phyloP scores from a whole-genome alignment of 2,888 invertebrate genomes.

The Erebia epiphron region DNA sequence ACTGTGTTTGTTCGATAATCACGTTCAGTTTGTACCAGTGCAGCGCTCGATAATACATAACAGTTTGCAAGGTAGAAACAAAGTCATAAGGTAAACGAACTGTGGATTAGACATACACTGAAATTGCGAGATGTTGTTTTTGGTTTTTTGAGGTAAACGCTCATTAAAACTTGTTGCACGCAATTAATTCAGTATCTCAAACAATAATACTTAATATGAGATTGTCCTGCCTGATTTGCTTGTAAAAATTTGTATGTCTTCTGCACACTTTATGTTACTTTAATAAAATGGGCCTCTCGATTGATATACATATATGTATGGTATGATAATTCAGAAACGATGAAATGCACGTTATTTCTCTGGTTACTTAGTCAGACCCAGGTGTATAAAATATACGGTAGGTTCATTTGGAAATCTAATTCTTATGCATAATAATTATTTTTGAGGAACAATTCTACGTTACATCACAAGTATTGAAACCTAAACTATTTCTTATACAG shows the following conservation, averaged over 20 bases:
- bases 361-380: constrained; percentile 40
- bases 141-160: neutral
- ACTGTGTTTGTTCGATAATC: constrained; percentile 36
- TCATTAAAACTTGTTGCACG: neutral
- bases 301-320: constrained; percentile 27
- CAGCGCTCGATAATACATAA: constrained; percentile 27
- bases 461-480: constrained; percentile 74
- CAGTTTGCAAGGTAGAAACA: constrained; percentile 27
- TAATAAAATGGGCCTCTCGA: constrained; percentile 32
- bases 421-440: constrained; percentile 24
- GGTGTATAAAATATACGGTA: constrained; percentile 36
- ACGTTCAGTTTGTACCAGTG: constrained; percentile 26
- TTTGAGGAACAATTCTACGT: constrained; percentile 51
- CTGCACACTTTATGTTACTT: constrained; percentile 42
- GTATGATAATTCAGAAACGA: constrained; percentile 33
- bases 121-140: neutral
- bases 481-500: constrained; percentile 55
- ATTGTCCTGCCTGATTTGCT: neutral
- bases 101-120: constrained; percentile 56
- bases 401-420: neutral
- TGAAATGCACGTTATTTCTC: constrained; percentile 30
- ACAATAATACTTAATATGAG: neutral
- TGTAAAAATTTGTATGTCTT: constrained; percentile 48
- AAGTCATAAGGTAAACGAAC: constrained; percentile 25
- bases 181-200: neutral